phyloP scores from a whole-genome alignment of 2,888 invertebrate genomes.

The Sphaerophoria taeniata region DNA sequence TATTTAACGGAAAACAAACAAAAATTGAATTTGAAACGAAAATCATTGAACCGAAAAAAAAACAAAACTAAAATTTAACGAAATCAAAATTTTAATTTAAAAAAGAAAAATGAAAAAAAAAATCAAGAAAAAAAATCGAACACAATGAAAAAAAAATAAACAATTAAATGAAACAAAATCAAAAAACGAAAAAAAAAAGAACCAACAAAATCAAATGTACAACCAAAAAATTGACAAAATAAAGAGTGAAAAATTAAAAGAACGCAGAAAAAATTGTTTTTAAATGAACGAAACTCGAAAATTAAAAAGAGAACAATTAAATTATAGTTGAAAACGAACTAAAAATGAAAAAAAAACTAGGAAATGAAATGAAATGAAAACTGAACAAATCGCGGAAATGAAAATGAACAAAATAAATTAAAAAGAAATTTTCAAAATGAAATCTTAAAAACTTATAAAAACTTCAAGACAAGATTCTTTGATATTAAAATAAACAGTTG shows the following conservation, averaged over 20 bases:
- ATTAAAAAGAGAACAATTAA: background rate
- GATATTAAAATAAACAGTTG: too few species aligned
- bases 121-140: too few species aligned
- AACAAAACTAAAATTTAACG: background rate
- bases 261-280: background rate
- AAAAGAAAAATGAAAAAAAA: background rate
- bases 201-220: background rate
- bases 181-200: constrained; percentile 1
- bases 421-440: too few species aligned
- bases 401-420: too few species aligned
- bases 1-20: background rate
- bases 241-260: too few species aligned
- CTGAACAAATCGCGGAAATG: too few species aligned
- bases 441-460: too few species aligned
- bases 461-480: too few species aligned
- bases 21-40: background rate
- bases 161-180: background rate
- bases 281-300: background rate
- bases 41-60: background rate
- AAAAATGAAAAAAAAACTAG: too few species aligned
- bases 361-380: too few species aligned
- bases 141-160: too few species aligned
- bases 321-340: background rate
- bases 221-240: too few species aligned
- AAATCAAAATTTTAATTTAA: background rate